Evolutionary conservation across 2,797 vertebrate genomes (phyloP).

Genomic region (Simalia tracyae): DNA sequence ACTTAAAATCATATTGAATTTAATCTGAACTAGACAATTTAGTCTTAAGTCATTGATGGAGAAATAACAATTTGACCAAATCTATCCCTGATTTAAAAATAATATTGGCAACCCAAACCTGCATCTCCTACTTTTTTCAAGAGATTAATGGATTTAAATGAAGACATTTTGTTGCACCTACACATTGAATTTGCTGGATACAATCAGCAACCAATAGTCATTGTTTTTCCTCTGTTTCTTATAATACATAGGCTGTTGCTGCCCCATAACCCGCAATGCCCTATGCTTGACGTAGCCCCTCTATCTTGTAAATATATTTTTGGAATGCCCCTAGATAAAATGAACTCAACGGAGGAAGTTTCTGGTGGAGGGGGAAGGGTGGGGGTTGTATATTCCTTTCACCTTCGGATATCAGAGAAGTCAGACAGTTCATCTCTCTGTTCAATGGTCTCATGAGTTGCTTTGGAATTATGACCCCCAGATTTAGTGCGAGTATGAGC

Average conservation of each 20-base stretch:
- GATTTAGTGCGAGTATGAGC: conserved; percentile 74
- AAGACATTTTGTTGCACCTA: conserved; percentile 29
- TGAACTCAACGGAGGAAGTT: conserved; percentile 69
- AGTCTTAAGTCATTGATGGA: conserved; percentile 56
- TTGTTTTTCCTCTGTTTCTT: conserved; percentile 69
- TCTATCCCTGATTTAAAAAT: conserved; percentile 37
- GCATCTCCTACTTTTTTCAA: conserved; percentile 24
- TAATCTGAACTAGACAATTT: conserved; percentile 33
- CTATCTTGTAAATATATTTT: conserved; percentile 86
- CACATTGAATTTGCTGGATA: conserved; percentile 46
- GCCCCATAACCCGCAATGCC: conserved; percentile 81
- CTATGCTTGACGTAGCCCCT: conserved; percentile 86
- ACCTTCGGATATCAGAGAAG: conserved; percentile 91
- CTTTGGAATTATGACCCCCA: conserved; percentile 77
- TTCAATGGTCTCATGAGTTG: conserved; percentile 77
- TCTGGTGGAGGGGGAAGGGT: conserved; percentile 40
- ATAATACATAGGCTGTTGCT: conserved; percentile 58
- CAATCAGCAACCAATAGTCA: conserved; percentile 53
- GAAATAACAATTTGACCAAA: conserved; percentile 49
- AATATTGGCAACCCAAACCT: conserved; percentile 37
- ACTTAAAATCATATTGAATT: conserved; percentile 48
- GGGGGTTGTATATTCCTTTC: conserved; percentile 72
- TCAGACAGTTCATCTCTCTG: conserved; percentile 85
- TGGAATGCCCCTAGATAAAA: conserved; percentile 92
- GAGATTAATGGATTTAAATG: conserved; percentile 45